Conservation (phyloP, 2,797 vertebrate genomes). For the Mormyrus hasselquistii region DNA sequence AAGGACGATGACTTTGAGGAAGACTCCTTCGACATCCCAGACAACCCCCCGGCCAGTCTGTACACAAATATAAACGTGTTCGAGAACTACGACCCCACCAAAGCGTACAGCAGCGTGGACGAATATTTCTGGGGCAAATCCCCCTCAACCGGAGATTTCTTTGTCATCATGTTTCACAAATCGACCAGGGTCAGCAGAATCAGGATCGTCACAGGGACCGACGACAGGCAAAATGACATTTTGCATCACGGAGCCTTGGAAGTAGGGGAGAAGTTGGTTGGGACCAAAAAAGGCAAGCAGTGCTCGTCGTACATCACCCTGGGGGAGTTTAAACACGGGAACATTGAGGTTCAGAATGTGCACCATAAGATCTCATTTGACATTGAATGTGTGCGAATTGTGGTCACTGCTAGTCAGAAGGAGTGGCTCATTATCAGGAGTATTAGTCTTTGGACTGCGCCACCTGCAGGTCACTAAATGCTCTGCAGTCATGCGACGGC, state of each 20-base stretch:
- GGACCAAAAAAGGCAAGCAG: constrained; percentile 76
- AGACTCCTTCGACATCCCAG: constrained; percentile 88
- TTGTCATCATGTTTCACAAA: constrained; percentile 82
- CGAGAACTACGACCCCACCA: constrained; percentile 87
- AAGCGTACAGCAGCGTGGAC: constrained; percentile 88
- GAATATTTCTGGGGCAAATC: constrained; percentile 97
- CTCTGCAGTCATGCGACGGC: constrained; percentile 36
- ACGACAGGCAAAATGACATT: constrained; percentile 88
- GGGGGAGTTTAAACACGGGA: constrained; percentile 89
- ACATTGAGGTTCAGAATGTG: constrained; percentile 83
- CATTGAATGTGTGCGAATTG: constrained; percentile 85
- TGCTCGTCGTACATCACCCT: constrained; percentile 82
- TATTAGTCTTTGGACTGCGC: constrained; percentile 91
- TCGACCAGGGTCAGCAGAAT: constrained; percentile 83
- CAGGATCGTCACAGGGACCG: constrained; percentile 86
- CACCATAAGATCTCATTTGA: constrained; percentile 88
- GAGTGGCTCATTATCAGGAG: constrained; percentile 95
- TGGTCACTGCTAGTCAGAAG: constrained; percentile 85
- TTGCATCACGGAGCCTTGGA: constrained; percentile 86
- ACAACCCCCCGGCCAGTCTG: constrained; percentile 87
- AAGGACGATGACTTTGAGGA: constrained; percentile 98
- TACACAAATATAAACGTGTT: constrained; percentile 94
- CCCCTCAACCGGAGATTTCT: constrained; percentile 82
- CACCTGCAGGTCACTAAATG: constrained; percentile 66
- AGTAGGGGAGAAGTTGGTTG: constrained; percentile 77